A percentile compares a stretch with the other conserved stretches of the same genome.
Conservation (phyloP, 1,140 invertebrate genomes). For the Muscidifurax raptorellus region DNA sequence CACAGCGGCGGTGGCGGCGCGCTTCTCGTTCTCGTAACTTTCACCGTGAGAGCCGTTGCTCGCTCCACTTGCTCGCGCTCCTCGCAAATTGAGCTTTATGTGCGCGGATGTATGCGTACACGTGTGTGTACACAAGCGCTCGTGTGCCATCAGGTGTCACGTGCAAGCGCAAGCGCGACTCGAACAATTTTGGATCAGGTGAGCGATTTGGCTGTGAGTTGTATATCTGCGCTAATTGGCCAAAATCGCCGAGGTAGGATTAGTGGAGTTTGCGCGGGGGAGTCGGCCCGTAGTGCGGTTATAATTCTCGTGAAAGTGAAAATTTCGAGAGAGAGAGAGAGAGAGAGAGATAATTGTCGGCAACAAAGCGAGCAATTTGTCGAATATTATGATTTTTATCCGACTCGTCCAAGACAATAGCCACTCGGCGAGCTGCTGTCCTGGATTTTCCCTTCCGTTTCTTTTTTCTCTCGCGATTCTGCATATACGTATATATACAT, state of each 20-base stretch:
- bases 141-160: not conserved
- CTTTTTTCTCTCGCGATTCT: constrained; percentile 1
- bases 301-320: not conserved
- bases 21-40: constrained; percentile 57
- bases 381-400: constrained; percentile 31
- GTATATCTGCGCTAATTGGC: not conserved
- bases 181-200: not conserved
- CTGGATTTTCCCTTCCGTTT: constrained; percentile 13
- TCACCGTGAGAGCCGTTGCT: constrained; percentile 58
- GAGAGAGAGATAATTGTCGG: not conserved
- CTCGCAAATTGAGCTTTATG: not conserved
- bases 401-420: not conserved
- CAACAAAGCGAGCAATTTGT: constrained; percentile 8
- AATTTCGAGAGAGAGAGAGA: not conserved
- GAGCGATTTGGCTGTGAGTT: too few species aligned
- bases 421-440: not conserved
- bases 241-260: not conserved
- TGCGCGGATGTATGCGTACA: not conserved
- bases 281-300: too few species aligned
- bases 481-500: not conserved
- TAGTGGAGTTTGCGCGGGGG: too few species aligned
- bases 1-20: not conserved
- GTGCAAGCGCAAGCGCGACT: not conserved
- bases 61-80: constrained; percentile 65
- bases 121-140: not conserved